Base-by-base conservation (phyloP, 2,888 invertebrate genomes). In the Muschampia plurimacula region DNA sequence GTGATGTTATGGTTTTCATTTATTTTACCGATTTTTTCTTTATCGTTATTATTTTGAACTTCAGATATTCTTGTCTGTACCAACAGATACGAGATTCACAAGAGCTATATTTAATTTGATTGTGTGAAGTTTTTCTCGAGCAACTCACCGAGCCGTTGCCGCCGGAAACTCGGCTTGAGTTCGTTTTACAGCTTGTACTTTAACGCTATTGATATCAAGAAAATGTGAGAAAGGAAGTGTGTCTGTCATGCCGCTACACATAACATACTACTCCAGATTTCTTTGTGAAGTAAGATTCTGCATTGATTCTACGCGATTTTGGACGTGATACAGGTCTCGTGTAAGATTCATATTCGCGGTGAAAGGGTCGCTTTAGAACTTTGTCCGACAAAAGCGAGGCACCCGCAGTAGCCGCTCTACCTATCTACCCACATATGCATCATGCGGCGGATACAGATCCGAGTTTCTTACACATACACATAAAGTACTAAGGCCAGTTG, bases 171-270 rank as follows among this genome's bases (percentile, higher is more conserved):
- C 80, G 80, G 82, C 82, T 86, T 90, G 89, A 90, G 84, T 88
- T 89, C 85, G 77, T 89, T 89, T 89, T 86, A 86, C 84, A 86
- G 86, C 83, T 76, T 84, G 83, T 84, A 86, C 83, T 88, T 87
- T 88, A 89, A 85, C 82, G 89, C 90, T 88, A 91, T 93, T 92
- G 89, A 91, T 91, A 90, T 89, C 86, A 88, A 88, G 87, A 91
- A 92, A 92, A 91, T 93, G 91, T 93, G 92, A 93, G 94, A 94
- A 93, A 93, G 94, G 94, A 93, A 92, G 92, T 90, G 83, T 89
- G 90, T 89, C 86, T 89, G 91, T 88, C 86, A 83, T 88, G 87
- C 85, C 85, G 86, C 85, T 89, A 89, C 86, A 89, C 86, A 86
- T 78, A 79, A 85, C 87, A 87, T 83, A 88, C 85, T 86, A 87